Percentiles rank a stretch among this genome's conserved stretches.
phyloP scores from a whole-genome alignment of 2,888 invertebrate genomes.

The Limenitis camilla region DNA sequence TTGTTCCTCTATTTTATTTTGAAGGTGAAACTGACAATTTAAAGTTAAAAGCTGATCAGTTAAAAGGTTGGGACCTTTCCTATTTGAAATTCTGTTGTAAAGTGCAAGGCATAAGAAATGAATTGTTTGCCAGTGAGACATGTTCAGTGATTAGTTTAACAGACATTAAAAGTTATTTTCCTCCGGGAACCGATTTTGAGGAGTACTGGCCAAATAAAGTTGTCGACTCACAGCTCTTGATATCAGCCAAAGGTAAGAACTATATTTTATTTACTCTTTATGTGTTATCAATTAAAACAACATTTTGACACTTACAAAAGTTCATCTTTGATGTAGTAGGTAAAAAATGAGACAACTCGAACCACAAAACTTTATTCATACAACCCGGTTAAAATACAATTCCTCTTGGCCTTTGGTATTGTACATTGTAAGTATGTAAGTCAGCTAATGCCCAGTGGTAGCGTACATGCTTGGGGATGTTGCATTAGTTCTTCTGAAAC shows the following conservation, averaged over 20 bases:
- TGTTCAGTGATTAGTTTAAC: conserved; percentile 92
- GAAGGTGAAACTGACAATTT: conserved; percentile 95
- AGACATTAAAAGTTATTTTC: conserved; percentile 93
- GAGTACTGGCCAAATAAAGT: conserved; percentile 95
- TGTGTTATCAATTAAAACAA: too few species aligned
- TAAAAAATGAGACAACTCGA: too few species aligned
- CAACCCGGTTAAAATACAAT: too few species aligned
- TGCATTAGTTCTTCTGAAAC: too few species aligned
- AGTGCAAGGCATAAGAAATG: conserved; percentile 93
- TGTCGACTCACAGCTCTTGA: conserved; percentile 85
- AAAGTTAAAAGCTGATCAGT: conserved; percentile 87
- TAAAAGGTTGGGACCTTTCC: conserved; percentile 93
- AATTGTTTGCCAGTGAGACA: conserved; percentile 91
- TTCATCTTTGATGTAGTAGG: too few species aligned
- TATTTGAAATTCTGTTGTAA: conserved; percentile 96
- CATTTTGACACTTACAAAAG: too few species aligned
- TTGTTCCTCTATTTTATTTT: conserved; percentile 91
- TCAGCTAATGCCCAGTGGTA: too few species aligned
- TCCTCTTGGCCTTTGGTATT: too few species aligned
- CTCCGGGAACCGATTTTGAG: conserved; percentile 90
- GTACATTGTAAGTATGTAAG: too few species aligned
- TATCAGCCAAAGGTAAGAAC: conserved; percentile 77
- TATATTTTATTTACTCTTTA: neutral
- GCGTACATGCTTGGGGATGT: too few species aligned
- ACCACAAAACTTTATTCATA: too few species aligned